phyloP scores from a whole-genome alignment of 2,888 invertebrate species.

The Dynastes maya region DNA sequence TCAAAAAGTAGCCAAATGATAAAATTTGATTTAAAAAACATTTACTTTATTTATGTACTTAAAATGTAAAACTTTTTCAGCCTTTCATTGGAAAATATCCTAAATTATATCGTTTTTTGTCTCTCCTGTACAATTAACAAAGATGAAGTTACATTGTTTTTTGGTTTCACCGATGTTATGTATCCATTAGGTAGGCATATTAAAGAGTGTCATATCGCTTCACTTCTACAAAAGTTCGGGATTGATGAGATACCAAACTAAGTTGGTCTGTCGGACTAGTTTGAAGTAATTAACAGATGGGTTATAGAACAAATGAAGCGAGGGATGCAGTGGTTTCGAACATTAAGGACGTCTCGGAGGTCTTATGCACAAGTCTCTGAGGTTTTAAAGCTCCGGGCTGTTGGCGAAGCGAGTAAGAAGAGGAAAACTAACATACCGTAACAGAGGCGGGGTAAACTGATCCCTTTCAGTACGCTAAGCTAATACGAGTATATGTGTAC shows the following conservation, averaged over 20 bases:
- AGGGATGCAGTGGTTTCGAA: conserved; percentile 58
- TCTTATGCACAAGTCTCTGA: conserved; percentile 45
- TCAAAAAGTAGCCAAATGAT: too few species aligned
- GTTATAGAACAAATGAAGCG: conserved; percentile 59
- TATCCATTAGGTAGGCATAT: neutral
- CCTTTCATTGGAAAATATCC: too few species aligned
- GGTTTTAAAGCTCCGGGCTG: conserved; percentile 39
- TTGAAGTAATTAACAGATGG: conserved; percentile 61
- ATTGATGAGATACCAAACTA: conserved; percentile 57
- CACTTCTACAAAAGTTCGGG: conserved; percentile 48
- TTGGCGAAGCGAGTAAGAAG: conserved; percentile 13
- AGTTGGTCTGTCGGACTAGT: conserved; percentile 59
- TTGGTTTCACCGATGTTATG: neutral
- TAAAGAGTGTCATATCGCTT: neutral
- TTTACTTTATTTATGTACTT: too few species aligned
- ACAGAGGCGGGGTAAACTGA: conserved; percentile 16
- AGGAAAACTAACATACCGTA: conserved; percentile 25
- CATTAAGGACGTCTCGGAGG: conserved; percentile 58
- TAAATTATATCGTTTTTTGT: too few species aligned
- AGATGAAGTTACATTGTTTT: too few species aligned
- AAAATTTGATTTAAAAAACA: too few species aligned
- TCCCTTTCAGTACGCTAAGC: conserved; percentile 17
- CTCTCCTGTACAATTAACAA: too few species aligned
- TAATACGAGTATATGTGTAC: conserved; percentile 8
- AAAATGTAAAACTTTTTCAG: too few species aligned